Base-by-base conservation (phyloP, 2,797 vertebrate genomes). In the Rhinichthys osculus region DNA sequence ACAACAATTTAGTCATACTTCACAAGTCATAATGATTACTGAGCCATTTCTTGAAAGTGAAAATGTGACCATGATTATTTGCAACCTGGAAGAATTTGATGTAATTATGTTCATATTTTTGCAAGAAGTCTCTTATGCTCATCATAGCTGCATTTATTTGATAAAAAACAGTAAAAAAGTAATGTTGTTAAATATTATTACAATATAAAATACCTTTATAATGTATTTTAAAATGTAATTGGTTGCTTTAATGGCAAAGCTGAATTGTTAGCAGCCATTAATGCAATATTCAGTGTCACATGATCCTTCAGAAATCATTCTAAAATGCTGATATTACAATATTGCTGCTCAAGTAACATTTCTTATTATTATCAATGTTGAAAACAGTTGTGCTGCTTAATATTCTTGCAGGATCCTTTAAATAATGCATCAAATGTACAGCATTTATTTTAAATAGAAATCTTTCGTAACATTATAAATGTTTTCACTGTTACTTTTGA, bases 1-100 rank as follows among this genome's bases (percentile, higher is more conserved):
- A 66, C 82, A 54, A 38, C 38, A 76, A 13, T 38, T 27, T 59
- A 70, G 44, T 73, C 69, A 52, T 78, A 52, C 42, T 80, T 67
- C 62, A 67, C 27, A 67, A 50, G 23, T 47, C 40, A 13, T 13
- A 35, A 52, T 23, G 21, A 11, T 69, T 33, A n/a, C 11, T 38
- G 47, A 81, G 21, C 1, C 14, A 1, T 81, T 81, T 35, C n/a
- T 64, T 19, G 38, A 79, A 7, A 42, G 35, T 64, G 9, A 64
- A 66, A 80, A 66, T 79, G 5, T 27, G 27, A 66, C 14, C 14
- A 7, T 33, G 7, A 42, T 17, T 57, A 35, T 64, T 78, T 78
- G 14, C 21, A 62, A 10, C n/a, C 27, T 23, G 73, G 0, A 38
- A 30, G 8, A 79, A 35, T 44, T 80, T 79, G 40, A 42, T 44